phyloP scores from a whole-genome alignment of 2,888 invertebrate species.

The Thera obeliscata region DNA sequence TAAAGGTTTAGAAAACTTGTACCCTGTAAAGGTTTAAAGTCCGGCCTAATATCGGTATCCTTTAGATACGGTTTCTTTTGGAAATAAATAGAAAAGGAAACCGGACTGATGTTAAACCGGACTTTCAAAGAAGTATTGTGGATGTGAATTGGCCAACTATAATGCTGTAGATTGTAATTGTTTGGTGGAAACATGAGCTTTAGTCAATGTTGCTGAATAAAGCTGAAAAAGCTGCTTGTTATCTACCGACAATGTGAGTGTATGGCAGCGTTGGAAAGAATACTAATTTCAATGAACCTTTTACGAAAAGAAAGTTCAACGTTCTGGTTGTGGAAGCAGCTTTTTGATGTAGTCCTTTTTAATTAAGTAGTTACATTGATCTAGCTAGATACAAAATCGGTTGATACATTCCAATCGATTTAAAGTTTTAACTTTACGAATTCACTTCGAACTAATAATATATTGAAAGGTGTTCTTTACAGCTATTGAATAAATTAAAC shows the following conservation, averaged over 20 bases:
- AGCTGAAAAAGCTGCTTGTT: conserved; percentile 12
- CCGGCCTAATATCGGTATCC: neutral
- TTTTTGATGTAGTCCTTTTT: conserved; percentile 4
- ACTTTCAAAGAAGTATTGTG: neutral
- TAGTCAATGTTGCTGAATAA: conserved; percentile 19
- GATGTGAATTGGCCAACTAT: neutral
- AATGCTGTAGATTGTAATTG: neutral
- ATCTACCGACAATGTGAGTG: conserved; percentile 6
- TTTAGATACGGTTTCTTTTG: neutral
- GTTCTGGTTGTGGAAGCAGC: conserved; percentile 22
- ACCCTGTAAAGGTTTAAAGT: neutral
- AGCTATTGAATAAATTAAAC: conserved; percentile 17
- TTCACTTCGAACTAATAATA: conserved; percentile 4
- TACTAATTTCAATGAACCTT: conserved; percentile 11
- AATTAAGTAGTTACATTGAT: conserved; percentile 7
- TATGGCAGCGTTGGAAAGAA: conserved; percentile 1
- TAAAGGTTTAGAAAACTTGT: neutral
- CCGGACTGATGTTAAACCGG: neutral
- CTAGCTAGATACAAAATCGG: conserved; percentile 7
- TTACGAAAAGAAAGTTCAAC: conserved; percentile 14
- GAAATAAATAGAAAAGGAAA: neutral
- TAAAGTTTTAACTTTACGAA: conserved; percentile 2
- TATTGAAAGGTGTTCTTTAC: conserved; percentile 11
- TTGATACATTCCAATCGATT: conserved; percentile 18
- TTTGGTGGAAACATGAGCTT: conserved; percentile 12